Evolutionary conservation across 1,140 invertebrate genomes (phyloP), one percentile per base, ranked within the genome.

Genomic region (Teleopsis dalmanni): DNA sequence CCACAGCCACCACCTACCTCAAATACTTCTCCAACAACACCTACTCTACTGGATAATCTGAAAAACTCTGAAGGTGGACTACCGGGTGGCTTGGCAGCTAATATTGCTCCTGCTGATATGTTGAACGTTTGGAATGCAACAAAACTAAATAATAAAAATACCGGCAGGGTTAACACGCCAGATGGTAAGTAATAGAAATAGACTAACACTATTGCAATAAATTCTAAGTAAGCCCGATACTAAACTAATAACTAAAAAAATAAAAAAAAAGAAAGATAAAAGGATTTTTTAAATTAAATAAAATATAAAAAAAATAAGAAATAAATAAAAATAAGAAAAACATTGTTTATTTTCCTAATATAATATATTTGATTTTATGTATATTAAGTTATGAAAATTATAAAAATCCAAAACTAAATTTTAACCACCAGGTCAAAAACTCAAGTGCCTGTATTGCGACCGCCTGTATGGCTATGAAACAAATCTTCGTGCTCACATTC

Each of bases 381-480:
- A n/a, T n/a, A n/a, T n/a, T n/a, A n/a, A n/a, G n/a, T n/a, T n/a
- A n/a, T n/a, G n/a, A n/a, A n/a, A n/a, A n/a, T n/a, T n/a, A n/a
- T n/a, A n/a, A n/a, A n/a, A n/a, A n/a, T n/a, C n/a, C n/a, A n/a
- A n/a, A n/a, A n/a, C n/a, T n/a, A n/a, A n/a, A n/a, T n/a, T 23
- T 49, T 43, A n/a, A 2, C 7, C n/a, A 43, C 13, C 73, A 90
- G 88, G 87, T 56, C 91, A 89, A 73, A 91, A 91, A 72, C 74
- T 93, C 51, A 90, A 91, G 74, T 93, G 89, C 73, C 85, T 89
- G 59, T 91, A 87, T 70, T 93, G 89, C 76, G 88, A 92, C 71
- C 80, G 88, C 59, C 75, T 91, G n/a, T 93, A 93, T 71, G 88
- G 89, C 31, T 92, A 93, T 70, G 88, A 93, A 76, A 93, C 88